Conservation (phyloP, 2,113 vertebrate species). For the Boulengeromyrus knoepffleri region DNA sequence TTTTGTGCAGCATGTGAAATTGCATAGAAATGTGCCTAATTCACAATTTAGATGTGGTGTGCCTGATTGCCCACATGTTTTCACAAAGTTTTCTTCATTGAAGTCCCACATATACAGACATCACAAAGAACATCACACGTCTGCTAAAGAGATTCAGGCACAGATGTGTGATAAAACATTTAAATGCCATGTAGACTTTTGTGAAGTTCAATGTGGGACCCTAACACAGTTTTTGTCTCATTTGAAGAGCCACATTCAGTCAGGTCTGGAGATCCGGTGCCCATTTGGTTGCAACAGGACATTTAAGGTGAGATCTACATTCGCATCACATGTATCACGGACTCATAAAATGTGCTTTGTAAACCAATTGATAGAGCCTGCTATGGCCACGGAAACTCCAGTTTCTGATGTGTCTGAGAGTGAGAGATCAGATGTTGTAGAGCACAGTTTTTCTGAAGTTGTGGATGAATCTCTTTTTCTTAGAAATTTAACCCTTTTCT, state of each 20-base stretch:
- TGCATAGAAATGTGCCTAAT: background rate
- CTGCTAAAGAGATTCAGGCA: background rate
- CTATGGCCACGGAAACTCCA: background rate
- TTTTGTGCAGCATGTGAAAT: background rate
- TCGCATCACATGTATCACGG: background rate
- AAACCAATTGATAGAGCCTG: background rate
- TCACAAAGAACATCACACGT: background rate
- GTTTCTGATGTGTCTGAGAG: background rate
- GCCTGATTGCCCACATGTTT: background rate
- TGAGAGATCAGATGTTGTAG: background rate
- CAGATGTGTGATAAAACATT: background rate
- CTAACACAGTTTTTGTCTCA: background rate
- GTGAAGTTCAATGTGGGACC: background rate
- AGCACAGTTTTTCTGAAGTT: background rate
- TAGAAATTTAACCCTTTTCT: background rate
- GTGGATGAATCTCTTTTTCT: background rate
- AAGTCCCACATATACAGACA: background rate
- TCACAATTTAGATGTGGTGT: background rate
- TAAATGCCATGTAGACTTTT: background rate
- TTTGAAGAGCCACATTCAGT: background rate
- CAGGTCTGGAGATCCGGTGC: background rate
- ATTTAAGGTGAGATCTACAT: background rate
- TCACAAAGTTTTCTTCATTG: background rate
- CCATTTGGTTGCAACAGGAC: background rate
- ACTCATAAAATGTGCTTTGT: background rate